phyloP scores from a whole-genome alignment of 2,113 vertebrate genomes.

The Spilogale gracilis region DNA sequence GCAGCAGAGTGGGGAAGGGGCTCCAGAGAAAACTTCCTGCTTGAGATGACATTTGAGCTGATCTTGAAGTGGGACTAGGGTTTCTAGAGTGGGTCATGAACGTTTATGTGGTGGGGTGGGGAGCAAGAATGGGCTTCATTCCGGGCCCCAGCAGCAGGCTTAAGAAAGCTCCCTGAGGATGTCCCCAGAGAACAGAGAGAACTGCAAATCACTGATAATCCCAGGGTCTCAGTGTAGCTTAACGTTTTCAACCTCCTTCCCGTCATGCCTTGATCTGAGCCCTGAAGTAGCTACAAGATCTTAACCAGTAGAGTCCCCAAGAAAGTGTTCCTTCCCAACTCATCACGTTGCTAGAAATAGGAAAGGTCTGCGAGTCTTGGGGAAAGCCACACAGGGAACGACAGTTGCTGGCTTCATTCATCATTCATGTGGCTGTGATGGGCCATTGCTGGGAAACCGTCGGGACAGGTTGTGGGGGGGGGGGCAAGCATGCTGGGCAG shows the following conservation, averaged over 20 bases:
- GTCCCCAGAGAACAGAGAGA: constrained; percentile 52
- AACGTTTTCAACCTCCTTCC: constrained; percentile 30
- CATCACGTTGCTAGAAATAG: background rate
- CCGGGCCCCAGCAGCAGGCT: constrained; percentile 55
- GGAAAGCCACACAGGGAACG: constrained; percentile 5
- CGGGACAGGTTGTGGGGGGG: background rate
- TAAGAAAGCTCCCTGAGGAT: constrained; percentile 57
- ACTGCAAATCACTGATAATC: constrained; percentile 56
- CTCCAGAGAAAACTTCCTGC: constrained; percentile 66
- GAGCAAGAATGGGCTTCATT: constrained; percentile 51
- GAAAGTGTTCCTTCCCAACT: constrained; percentile 48
- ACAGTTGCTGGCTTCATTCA: constrained; percentile 43
- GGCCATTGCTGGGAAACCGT: background rate
- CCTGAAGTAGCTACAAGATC: background rate
- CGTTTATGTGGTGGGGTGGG: constrained; percentile 65
- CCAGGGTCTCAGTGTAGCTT: constrained; percentile 1
- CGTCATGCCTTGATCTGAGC: background rate
- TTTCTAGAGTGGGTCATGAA: constrained; percentile 66
- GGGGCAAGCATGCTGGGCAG: background rate
- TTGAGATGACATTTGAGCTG: constrained; percentile 60
- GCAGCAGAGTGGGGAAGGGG: background rate
- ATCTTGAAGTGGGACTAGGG: constrained; percentile 56
- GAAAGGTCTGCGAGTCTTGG: constrained; percentile 11
- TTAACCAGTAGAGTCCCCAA: background rate
- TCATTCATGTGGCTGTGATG: constrained; percentile 34